phyloP scores from a whole-genome alignment of 2,797 vertebrate species.

The Squalus acanthias region DNA sequence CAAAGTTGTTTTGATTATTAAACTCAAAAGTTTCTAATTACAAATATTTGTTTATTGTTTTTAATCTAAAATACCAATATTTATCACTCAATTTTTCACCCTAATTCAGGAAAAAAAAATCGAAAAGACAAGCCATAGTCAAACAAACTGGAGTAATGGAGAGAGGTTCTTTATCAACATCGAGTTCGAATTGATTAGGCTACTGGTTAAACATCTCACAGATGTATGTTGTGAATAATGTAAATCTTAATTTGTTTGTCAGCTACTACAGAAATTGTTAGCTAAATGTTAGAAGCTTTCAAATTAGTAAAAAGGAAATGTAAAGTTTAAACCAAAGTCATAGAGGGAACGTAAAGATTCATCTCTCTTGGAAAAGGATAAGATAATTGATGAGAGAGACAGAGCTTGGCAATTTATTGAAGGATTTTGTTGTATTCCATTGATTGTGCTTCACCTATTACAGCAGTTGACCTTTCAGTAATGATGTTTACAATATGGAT shows the following conservation, averaged over 20 bases:
- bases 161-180: too few species aligned
- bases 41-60: background rate
- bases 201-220: too few species aligned
- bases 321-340: background rate
- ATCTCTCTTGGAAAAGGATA: background rate
- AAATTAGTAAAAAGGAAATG: background rate
- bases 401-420: background rate
- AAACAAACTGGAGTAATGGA: too few species aligned
- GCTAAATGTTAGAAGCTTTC: background rate
- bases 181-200: too few species aligned
- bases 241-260: too few species aligned
- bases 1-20: background rate
- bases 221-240: too few species aligned
- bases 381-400: background rate
- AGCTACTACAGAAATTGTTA: too few species aligned
- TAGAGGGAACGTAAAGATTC: background rate
- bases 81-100: too few species aligned
- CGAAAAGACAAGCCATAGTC: too few species aligned
- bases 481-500: background rate
- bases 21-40: background rate
- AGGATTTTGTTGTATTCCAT: background rate
- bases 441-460: background rate
- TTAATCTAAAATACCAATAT: background rate
- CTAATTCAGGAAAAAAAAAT: too few species aligned
- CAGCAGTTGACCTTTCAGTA: background rate